A percentile compares a stretch with the other conserved stretches of the same genome.
Evolutionary conservation across 2,797 vertebrate genomes (phyloP).

Genomic region (Chaunax sp.): DNA sequence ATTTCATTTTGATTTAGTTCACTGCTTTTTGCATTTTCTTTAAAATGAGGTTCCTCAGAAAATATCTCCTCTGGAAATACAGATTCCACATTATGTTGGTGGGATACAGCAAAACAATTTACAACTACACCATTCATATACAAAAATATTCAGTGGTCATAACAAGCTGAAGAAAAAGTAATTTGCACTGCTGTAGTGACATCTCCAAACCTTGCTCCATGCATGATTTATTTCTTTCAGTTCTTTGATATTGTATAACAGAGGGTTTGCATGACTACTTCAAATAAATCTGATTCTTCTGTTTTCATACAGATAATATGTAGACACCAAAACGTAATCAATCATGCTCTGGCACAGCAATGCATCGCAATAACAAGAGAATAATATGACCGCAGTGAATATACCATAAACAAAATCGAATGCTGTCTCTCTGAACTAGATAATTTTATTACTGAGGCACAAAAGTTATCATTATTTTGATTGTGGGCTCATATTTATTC

Average conservation of each 20-base stretch:
- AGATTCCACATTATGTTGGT: background rate
- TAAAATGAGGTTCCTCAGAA: constrained; percentile 2
- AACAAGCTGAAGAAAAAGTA: constrained; percentile 19
- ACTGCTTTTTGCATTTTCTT: background rate
- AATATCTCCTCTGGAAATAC: background rate
- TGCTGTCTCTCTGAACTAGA: constrained; percentile 64
- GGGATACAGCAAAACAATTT: background rate
- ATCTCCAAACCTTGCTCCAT: constrained; percentile 25
- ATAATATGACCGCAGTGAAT: constrained; percentile 57
- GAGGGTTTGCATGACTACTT: constrained; percentile 43
- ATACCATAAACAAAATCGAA: constrained; percentile 58
- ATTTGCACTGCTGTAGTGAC: background rate
- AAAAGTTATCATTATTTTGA: constrained; percentile 70
- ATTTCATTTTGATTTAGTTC: constrained; percentile 4
- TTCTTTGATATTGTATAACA: constrained; percentile 44
- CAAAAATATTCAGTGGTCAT: constrained; percentile 20
- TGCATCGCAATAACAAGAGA: constrained; percentile 55
- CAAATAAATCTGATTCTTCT: constrained; percentile 45
- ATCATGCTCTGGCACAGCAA: constrained; percentile 50
- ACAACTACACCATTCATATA: background rate
- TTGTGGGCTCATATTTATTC: constrained; percentile 60
- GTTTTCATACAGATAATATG: constrained; percentile 46
- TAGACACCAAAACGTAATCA: constrained; percentile 54
- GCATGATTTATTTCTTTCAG: constrained; percentile 13
- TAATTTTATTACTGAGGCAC: constrained; percentile 69